Base-by-base conservation (phyloP, 2,888 invertebrate genomes). In the Diaperis boleti region DNA sequence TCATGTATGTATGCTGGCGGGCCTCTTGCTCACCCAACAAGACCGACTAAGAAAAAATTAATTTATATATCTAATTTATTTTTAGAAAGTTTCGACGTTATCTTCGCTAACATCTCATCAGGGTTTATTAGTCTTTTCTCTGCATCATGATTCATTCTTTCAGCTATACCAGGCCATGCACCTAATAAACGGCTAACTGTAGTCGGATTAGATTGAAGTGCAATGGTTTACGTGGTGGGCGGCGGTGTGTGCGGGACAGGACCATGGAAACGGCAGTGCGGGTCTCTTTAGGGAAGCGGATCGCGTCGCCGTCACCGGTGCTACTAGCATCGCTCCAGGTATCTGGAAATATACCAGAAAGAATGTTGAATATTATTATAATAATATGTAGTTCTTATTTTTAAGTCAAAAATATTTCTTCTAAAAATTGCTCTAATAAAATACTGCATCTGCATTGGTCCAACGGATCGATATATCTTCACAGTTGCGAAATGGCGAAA, bases 221-320 rank as follows among this genome's bases (percentile, higher is more conserved):
- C 29, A 39, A 15, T 41, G 22, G 4, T 39, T 54, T 54, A n/a
- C n/a, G n/a, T 41, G 22, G 47, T 20, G 31, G 42, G 18, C 47
- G 47, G 8, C 26, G 44, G n/a, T 14, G 18, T 3, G 39, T 35
- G 4, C 14, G 22, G 7, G 18, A 10, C 7, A 56, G 4, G 11
- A 64, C 11, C 20, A 55, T 10, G 8, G 57, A 45, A 29, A 63
- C 57, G 5, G 64, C 64, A 18, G 54, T 64, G 7, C 44, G 22
- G 7, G 64, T 64, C 17, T 64, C 64, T 35, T 42, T 54, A 3
- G 64, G 64, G 14, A 64, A 55, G 14, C 5, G 8, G 7, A 63
- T 15, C n/a, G 3, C 11, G 5, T 29, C 26, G 6, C 10, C 17
- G 26, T 22, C 7, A 7, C 11, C 18, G 5, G 15, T 10, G 11